Evolutionary conservation across 2,797 vertebrate species (phyloP).

Genomic region (Sarcoramphus papa): DNA sequence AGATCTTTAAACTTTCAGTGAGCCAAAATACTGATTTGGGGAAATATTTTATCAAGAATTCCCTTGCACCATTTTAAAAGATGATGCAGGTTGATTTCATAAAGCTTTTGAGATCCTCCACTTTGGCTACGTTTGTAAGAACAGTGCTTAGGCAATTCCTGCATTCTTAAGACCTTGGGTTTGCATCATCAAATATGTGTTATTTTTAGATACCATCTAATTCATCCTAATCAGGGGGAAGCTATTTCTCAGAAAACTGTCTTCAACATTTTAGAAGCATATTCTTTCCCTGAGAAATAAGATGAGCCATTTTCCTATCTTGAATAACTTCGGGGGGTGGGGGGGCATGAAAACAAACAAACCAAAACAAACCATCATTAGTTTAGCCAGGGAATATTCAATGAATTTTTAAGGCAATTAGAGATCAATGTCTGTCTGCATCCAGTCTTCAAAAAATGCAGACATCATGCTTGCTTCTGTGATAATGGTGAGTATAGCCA

Average conservation of each 20-base stretch:
- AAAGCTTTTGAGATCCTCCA: neutral
- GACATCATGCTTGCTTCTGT: neutral
- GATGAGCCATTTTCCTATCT: neutral
- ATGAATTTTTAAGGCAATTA: neutral
- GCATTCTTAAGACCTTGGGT: neutral
- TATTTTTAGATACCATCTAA: neutral
- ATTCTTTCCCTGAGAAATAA: neutral
- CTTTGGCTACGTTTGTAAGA: neutral
- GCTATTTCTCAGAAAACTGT: neutral
- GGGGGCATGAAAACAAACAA: no score
- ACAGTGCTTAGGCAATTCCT: neutral
- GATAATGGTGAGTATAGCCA: neutral
- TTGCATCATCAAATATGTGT: neutral
- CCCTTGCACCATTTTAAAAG: neutral
- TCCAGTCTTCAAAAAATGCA: neutral
- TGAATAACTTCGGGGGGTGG: neutral
- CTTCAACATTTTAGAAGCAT: neutral
- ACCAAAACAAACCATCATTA: neutral
- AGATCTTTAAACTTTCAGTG: neutral
- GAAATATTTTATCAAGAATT: neutral
- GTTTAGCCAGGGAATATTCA: neutral
- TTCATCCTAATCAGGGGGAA: neutral
- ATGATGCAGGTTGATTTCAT: neutral
- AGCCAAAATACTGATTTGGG: neutral
- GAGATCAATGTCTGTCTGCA: neutral